A percentile compares a stretch with the other conserved stretches of the same genome.
Conservation (phyloP, 2,888 invertebrate genomes). For the Schizotus pectinicornis region DNA sequence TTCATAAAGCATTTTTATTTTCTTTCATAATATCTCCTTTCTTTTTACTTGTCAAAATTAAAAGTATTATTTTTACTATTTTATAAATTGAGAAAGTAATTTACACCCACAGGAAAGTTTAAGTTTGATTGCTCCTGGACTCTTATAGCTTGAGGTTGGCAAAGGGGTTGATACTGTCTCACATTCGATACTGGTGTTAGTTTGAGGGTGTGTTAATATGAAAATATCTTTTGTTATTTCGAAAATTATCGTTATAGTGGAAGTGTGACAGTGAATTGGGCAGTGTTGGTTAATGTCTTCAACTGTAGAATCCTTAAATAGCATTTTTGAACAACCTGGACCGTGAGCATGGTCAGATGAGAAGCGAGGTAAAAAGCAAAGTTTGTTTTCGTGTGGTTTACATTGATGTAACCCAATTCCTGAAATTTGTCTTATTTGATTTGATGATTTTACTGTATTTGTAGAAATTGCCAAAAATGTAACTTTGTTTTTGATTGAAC, state of each 20-base stretch:
- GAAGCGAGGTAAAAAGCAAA: constrained; percentile 32
- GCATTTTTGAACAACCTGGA: constrained; percentile 25
- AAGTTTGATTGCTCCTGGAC: constrained; percentile 22
- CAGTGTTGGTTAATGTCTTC: constrained; percentile 28
- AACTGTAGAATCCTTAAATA: constrained; percentile 30
- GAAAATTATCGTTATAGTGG: constrained; percentile 19
- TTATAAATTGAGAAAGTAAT: no score
- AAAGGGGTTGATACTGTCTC: not conserved
- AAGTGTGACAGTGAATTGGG: constrained; percentile 27
- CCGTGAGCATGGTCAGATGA: constrained; percentile 23
- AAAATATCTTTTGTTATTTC: constrained; percentile 27
- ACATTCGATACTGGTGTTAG: constrained; percentile 5
- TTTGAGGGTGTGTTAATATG: constrained; percentile 26
- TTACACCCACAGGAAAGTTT: constrained; percentile 22
- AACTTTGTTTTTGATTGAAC: not conserved
- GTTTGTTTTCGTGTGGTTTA: constrained; percentile 25
- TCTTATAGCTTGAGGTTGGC: not conserved
- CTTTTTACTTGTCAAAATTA: no score
- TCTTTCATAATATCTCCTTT: no score
- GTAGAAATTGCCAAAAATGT: not conserved
- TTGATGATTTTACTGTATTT: not conserved
- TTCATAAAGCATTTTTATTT: no score
- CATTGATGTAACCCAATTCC: constrained; percentile 23
- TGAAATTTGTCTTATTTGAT: constrained; percentile 3
- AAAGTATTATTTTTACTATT: no score